Base-by-base conservation (phyloP, 2,113 vertebrate genomes). In the Dasypus novemcinctus region DNA sequence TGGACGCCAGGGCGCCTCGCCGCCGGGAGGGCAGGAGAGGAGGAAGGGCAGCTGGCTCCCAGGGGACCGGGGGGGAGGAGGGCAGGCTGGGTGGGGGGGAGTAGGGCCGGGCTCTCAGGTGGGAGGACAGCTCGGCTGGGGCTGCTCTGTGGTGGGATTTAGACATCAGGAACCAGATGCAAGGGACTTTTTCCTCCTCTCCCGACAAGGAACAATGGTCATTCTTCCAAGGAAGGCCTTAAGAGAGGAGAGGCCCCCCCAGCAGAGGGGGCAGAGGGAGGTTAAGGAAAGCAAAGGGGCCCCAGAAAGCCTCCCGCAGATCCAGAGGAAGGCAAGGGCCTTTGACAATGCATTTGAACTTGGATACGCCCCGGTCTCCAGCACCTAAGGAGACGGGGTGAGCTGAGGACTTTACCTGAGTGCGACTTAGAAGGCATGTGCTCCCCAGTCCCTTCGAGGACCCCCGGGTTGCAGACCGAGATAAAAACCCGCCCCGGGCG, bases 161-260 rank as follows among this genome's bases (percentile, higher is more conserved):
- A 80, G 96, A 96, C 95, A 91, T 93, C 90, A 96, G 97, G 87
- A 97, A 97, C 97, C 96, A 95, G 97, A 97, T 96, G 23, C 87
- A 83, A 97, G 94, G 94, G 93, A 96, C 94, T 94, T 80, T 84
- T 38, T 23, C 89, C 31, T 78, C 74, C 78, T 92, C 31, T 81
- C 76, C 78, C 91, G 52, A 85, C 88, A 95, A 93, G 83, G 93
- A 98, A 98, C 97, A 98, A 98, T 97, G 85, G 85, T 14, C 90
- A 97, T 83, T 97, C 93, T 98, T 97, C 76, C 1, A 96, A 3
- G 82, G 94, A 97, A 83, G 89, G 63, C 87, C 74, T 71, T 54
- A 95, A 90, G 96, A 97, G 97, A 98, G 78, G 91, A 97, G 96
- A 93, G 82, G 87, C 63, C 97, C 92, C 93, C 96, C 90, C 49